A percentile compares a stretch with the other conserved stretches of the same genome.
Evolutionary conservation across 2,888 invertebrate genomes (phyloP).

Genomic region (Dicranocentrus wangi): DNA sequence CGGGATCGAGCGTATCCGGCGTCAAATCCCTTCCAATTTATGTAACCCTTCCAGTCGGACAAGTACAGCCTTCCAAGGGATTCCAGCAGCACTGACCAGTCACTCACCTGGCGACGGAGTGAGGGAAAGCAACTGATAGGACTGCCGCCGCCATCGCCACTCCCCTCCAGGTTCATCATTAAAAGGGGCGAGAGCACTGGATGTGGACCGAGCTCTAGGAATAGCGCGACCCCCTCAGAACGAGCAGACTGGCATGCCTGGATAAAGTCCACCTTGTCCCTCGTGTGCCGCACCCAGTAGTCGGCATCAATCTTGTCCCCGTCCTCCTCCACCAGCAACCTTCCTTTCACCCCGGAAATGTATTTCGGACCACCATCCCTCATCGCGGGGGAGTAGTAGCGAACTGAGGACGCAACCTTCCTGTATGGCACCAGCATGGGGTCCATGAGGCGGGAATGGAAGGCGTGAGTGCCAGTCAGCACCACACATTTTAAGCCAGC

Average conservation of each 20-base stretch:
- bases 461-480: slow-evolving; percentile 58
- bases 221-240: no score
- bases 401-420: slow-evolving; percentile 8
- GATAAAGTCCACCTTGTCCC: neutral
- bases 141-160: no score
- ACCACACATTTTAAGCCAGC: slow-evolving; percentile 31
- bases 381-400: no score
- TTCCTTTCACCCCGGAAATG: no score
- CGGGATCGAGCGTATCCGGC: neutral
- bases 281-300: neutral
- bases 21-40: slow-evolving; percentile 33
- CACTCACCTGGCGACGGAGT: no score
- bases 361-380: no score
- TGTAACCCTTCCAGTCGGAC: slow-evolving; percentile 26
- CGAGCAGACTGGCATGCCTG: neutral
- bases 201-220: neutral
- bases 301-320: neutral
- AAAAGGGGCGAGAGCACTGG: no score
- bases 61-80: slow-evolving; percentile 2
- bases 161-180: no score
- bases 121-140: no score
- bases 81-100: slow-evolving; percentile 12
- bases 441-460: slow-evolving; percentile 66
- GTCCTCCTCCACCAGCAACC: neutral
- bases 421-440: slow-evolving; percentile 57